phyloP scores from a whole-genome alignment of 2,888 invertebrate species.

The Zygogramma bicolorata region DNA sequence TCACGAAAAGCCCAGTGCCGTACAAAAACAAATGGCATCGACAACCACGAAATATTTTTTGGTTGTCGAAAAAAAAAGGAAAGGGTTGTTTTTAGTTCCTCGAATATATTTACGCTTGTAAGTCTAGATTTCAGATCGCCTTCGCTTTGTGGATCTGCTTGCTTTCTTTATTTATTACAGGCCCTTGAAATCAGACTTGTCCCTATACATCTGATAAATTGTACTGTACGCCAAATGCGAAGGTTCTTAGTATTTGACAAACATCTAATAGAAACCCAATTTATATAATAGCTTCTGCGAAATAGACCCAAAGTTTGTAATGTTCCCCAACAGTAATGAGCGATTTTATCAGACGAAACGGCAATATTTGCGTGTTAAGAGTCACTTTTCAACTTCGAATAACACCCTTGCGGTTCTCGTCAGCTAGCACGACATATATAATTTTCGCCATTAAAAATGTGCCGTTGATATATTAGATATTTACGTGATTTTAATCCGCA shows the following conservation, averaged over 20 bases:
- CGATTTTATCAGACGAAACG: neutral
- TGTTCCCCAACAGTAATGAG: neutral
- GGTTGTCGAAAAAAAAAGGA: too few relatives aligned
- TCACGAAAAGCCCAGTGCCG: too few relatives aligned
- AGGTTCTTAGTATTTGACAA: neutral
- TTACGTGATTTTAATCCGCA: too few relatives aligned
- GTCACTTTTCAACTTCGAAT: neutral
- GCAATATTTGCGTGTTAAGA: neutral
- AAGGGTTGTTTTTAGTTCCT: too few relatives aligned
- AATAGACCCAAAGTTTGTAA: neutral
- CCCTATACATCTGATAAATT: neutral
- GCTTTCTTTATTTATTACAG: too few relatives aligned
- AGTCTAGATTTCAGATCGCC: too few relatives aligned
- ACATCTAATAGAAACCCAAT: neutral
- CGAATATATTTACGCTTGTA: too few relatives aligned
- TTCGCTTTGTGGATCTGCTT: too few relatives aligned
- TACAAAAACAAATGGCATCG: too few relatives aligned
- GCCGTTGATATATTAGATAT: neutral
- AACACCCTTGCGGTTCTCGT: neutral
- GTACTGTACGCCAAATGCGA: neutral
- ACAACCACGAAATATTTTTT: too few relatives aligned
- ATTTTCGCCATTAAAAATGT: neutral
- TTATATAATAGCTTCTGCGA: neutral
- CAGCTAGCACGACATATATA: neutral
- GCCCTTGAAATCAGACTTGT: too few relatives aligned